A percentile compares a stretch with the other conserved stretches of the same genome.
phyloP scores from a whole-genome alignment of 2,797 vertebrate species.

The Anableps anableps region DNA sequence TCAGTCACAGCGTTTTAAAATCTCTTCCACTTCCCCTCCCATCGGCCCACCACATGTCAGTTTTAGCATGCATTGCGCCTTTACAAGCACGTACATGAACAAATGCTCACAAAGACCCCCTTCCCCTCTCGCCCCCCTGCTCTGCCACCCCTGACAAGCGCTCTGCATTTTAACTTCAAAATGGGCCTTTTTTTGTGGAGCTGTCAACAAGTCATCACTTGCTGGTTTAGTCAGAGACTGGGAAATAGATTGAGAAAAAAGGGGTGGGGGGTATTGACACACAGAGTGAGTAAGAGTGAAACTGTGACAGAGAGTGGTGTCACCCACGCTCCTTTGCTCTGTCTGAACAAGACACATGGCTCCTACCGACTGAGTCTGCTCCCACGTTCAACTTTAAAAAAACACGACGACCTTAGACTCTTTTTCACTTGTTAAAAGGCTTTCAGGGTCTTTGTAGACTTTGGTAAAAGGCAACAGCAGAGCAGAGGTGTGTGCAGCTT shows the following conservation, averaged over 20 bases:
- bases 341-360: conserved; percentile 61
- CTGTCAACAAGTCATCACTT: conserved; percentile 71
- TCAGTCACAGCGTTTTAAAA: conserved; percentile 56
- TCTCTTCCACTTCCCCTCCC: conserved; percentile 48
- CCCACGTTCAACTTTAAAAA: conserved; percentile 62
- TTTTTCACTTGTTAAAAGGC: conserved; percentile 75
- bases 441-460: conserved; percentile 78
- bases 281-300: conserved; percentile 63
- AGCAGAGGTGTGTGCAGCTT: conserved; percentile 63
- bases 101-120: conserved; percentile 55
- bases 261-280: conserved; percentile 55
- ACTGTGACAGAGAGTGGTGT: conserved; percentile 65
- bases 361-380: conserved; percentile 62
- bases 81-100: conserved; percentile 29
- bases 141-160: conserved; percentile 52
- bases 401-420: conserved; percentile 50
- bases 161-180: conserved; percentile 68
- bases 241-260: conserved; percentile 60
- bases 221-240: conserved; percentile 63
- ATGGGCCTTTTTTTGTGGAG: conserved; percentile 52
- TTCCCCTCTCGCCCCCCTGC: conserved; percentile 24
- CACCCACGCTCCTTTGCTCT: conserved; percentile 73
- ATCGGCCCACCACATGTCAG: conserved; percentile 67
- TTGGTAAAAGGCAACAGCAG: conserved; percentile 69
- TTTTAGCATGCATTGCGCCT: conserved; percentile 39